Base-by-base conservation (phyloP, 2,113 vertebrate genomes). In the Clarias magur region DNA sequence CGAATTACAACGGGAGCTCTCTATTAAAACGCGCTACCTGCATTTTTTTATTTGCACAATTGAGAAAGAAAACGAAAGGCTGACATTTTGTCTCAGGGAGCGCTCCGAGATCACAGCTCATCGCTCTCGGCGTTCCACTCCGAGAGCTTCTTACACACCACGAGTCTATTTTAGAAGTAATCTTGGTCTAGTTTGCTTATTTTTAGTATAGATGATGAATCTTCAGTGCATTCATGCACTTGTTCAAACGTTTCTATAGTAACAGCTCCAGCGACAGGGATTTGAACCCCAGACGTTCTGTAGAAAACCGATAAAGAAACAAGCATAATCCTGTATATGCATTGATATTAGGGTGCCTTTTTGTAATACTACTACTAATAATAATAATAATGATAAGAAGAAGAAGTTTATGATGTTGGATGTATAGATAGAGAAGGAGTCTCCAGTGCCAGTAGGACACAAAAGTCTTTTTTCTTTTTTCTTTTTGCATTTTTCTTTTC, bases 21-120 rank as follows among this genome's bases (percentile, higher is more conserved):
- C 83, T 63, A 78, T 85, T 91, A 87, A 87, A 88, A 88, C 13
- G 17, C 27, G 84, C 67, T 38, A 54, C 62, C 73, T 85, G 70
- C 67, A 81, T 81, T 88, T n/a, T n/a, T 82, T 75, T 78, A 89
- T 88, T 84, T 83, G 84, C 38, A 48, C 75, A 48, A 30, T 62
- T 84, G 84, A 88, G 73, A 38, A 19, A 38, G 38, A 21, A 56
- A 68, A 59, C 23, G 42, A 19, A 82, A 27, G 60, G 54, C 15
- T 80, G 73, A 88, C 78, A 87, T 79, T 85, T 88, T 38, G 87
- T 62, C 87, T 83, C 25, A 11, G 70, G 65, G 57, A 76, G 62
- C 8, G 23, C 12, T 12, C 21, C 23, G 42, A 63, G 65, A 67
- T 87, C 42, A 38, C 67, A 54, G 7, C 10, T 6, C 78, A 21